Base-by-base conservation (phyloP, 2,888 invertebrate species). In the Pollenia angustigena region DNA sequence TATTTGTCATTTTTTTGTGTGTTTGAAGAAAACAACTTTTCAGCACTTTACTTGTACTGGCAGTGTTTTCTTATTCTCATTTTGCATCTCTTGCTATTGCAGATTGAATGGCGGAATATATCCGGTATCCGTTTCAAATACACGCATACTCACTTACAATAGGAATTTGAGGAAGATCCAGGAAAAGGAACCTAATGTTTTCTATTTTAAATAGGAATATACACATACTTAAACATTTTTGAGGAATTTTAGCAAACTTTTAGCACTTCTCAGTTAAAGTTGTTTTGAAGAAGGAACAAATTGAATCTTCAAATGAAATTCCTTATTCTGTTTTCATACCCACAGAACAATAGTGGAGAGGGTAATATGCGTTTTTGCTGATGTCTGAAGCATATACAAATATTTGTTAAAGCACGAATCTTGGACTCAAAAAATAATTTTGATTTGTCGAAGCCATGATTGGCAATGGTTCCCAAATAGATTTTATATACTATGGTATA, bases 111-210 rank as follows among this genome's bases (percentile, higher is more conserved):
- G 52, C 68, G 66, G 90, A 90, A 89, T 90, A 88, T 89, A 90
- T 92, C 91, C 92, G 89, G 88, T 88, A 89, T 92, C 92, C 91
- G 91, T 89, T 88, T 81, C 80, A 81, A 85, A 88, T 88, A 84
- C 64, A 16, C 40, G 56, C 40, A 32, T 1, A 44, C 50, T 46
- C 12, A 32, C 16, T 79, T 62, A 75, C 71, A 69, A 54, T 48
- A 62, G 72, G 56, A 60, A 81, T 54, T 79, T 52, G 62, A 23
- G 50, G 54, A 58, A 75, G 74, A 82, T 42, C 3, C 12, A 48
- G 62, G 42, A 81, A 42, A 14, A 58, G 60, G 69, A 50, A 75
- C 42, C 42, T 50, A 50, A 56, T 50, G 12, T 40, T 50, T 48
- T 23, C 23, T 23, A 6, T 32, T 32, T 32, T 32, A 6, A 42